These are phyloP conservation scores for Craniophora ligustri DNA, from an alignment of 2,888 invertebrate species.

Conservation along the genomic window DNA sequence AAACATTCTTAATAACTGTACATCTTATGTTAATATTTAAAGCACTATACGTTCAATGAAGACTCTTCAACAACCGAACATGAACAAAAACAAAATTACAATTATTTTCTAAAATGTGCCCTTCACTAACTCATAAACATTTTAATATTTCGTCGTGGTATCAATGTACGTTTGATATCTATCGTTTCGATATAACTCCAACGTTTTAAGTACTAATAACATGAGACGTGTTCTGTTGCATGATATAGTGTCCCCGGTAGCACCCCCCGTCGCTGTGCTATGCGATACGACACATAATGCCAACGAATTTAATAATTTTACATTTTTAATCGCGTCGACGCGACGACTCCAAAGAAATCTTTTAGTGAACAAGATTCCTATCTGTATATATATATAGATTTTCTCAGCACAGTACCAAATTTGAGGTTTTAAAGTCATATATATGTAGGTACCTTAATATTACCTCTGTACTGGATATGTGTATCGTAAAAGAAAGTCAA, in stretches of 20 bases:
- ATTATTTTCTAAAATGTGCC: conserved; percentile 13
- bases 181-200: conserved; percentile 77
- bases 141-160: conserved; percentile 71
- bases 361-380: conserved; percentile 48
- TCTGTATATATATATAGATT: conserved; percentile 49
- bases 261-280: conserved; percentile 81
- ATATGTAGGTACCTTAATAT: conserved; percentile 8
- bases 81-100: not conserved
- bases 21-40: too few relatives aligned
- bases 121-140: conserved; percentile 68
- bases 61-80: too few relatives aligned
- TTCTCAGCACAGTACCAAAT: conserved; percentile 40
- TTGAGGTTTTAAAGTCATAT: conserved; percentile 28
- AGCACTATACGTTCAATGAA: too few relatives aligned
- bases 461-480: conserved; percentile 10
- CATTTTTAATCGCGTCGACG: conserved; percentile 56
- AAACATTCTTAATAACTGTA: too few relatives aligned
- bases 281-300: conserved; percentile 79
- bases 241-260: conserved; percentile 80
- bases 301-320: conserved; percentile 68
- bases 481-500: too few relatives aligned
- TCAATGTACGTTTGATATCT: conserved; percentile 76
- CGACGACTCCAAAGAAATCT: conserved; percentile 52
- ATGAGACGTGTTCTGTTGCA: conserved; percentile 53
- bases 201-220: conserved; percentile 81